Base-by-base conservation (phyloP, 2,797 vertebrate species). In the Miichthys miiuy region DNA sequence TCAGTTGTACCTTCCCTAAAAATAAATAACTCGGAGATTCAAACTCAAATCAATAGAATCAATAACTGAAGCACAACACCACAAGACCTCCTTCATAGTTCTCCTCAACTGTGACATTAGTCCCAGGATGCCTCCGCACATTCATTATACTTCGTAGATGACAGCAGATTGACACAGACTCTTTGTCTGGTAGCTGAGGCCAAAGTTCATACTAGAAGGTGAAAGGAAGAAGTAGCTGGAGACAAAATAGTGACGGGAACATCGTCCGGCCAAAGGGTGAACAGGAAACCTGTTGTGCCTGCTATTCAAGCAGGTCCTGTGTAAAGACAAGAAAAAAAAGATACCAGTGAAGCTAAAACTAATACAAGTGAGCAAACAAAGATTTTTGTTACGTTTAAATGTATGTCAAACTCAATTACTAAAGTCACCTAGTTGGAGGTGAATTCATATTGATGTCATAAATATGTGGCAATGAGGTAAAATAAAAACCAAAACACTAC, bases 241-340 rank as follows among this genome's bases (percentile, higher is more conserved):
- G 70, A 86, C 82, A 60, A 50, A 86, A 87, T 85, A 90, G 83
- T 71, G 71, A 83, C 84, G 74, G 88, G 82, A 89, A 85, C 63
- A 83, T 82, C 62, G 5, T 75, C 76, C 75, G 64, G 84, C 85
- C 86, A 38, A 48, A 0, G 51, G 62, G 68, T 64, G 72, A 78
- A 69, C 83, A 72, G 70, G 73, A 85, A 83, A 86, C 71, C 61
- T 71, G 83, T 75, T 83, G 46, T 46, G 14, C 80, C 80, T 63
- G 89, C 86, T 95, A 96, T 89, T 96, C 95, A 75, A 96, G 92
- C 58, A 96, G 84, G 82, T 96, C 95, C 96, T 96, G 89, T 62
- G 41, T 4, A 79, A 60, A 88, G 76, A 84, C 44, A 60, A 85
- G 44, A 78, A 60, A 14, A 13, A 14, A 44, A 38, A n/a, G 20